Evolutionary conservation across 2,797 vertebrate species (phyloP).

Genomic region (Fundulus diaphanus): DNA sequence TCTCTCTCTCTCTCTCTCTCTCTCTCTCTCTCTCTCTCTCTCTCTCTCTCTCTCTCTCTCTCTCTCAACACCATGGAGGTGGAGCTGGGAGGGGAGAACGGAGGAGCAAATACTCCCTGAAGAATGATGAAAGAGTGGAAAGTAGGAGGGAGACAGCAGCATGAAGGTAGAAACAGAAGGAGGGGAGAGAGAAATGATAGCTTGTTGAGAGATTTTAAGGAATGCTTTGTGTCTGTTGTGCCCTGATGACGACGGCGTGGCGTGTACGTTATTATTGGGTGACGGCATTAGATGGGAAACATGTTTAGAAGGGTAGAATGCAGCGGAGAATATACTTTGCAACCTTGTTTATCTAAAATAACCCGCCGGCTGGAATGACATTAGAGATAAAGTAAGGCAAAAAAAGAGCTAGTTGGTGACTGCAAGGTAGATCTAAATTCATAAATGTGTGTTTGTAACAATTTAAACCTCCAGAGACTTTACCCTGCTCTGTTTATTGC

Average conservation of each 20-base stretch:
- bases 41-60: no score
- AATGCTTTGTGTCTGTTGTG: conserved; percentile 38
- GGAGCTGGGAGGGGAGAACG: conserved; percentile 29
- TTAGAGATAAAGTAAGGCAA: conserved; percentile 19
- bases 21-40: no score
- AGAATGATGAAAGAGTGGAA: conserved; percentile 48
- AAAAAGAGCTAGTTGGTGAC: conserved; percentile 1
- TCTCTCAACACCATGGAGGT: conserved; percentile 55
- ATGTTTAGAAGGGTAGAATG: conserved; percentile 43
- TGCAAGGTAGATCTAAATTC: conserved; percentile 19
- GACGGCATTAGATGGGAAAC: conserved; percentile 43
- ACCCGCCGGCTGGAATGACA: conserved; percentile 39
- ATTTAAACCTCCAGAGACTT: conserved; percentile 22
- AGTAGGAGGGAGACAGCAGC: conserved; percentile 41
- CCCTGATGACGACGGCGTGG: conserved; percentile 39
- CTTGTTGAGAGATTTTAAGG: conserved; percentile 63
- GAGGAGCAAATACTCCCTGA: conserved; percentile 58
- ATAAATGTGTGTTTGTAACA: conserved; percentile 3
- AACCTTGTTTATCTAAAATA: conserved; percentile 51
- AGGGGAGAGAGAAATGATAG: conserved; percentile 21
- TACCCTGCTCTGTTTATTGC: neutral
- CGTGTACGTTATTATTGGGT: conserved; percentile 50
- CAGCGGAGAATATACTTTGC: conserved; percentile 44
- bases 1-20: no score
- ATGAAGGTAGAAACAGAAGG: conserved; percentile 25